A percentile compares a stretch with the other conserved stretches of the same genome.
phyloP scores from a whole-genome alignment of 2,888 invertebrate species.

The Argynnis bischoffii region DNA sequence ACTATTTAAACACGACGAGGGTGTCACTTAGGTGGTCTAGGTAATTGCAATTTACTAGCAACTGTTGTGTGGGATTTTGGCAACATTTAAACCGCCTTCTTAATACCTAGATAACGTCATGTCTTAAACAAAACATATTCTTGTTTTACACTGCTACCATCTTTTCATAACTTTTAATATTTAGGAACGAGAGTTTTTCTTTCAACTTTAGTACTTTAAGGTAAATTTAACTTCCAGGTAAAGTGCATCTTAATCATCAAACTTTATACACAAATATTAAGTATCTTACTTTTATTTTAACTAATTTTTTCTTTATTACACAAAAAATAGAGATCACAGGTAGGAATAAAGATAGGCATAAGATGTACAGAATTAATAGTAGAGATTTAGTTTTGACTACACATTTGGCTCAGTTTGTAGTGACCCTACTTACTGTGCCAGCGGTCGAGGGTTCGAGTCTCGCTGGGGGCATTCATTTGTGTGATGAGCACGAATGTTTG shows the following conservation, averaged over 20 bases:
- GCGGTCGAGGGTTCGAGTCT: too few relatives aligned
- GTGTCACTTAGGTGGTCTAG: slow-evolving; percentile 20
- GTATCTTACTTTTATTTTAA: neutral
- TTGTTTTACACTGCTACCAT: neutral
- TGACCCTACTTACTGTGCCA: too few relatives aligned
- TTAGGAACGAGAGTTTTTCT: neutral
- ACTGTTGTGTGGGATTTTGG: slow-evolving; percentile 18
- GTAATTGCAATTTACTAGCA: slow-evolving; percentile 14
- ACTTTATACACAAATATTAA: neutral
- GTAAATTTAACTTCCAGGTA: slow-evolving; percentile 13
- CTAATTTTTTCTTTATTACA: neutral
- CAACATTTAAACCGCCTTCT: neutral
- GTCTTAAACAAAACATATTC: neutral
- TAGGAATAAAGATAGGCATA: too few relatives aligned
- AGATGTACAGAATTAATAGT: too few relatives aligned
- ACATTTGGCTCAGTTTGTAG: too few relatives aligned
- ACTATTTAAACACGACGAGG: slow-evolving; percentile 9
- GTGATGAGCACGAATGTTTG: too few relatives aligned
- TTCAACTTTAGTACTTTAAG: slow-evolving; percentile 8
- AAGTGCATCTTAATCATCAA: slow-evolving; percentile 1
- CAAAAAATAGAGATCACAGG: neutral
- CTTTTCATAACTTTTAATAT: slow-evolving; percentile 7
- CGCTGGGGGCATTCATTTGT: too few relatives aligned
- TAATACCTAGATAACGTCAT: slow-evolving; percentile 16
- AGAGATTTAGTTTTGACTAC: too few relatives aligned